Evolutionary conservation across 2,113 vertebrate species (phyloP), one percentile per base, ranked within the genome.

Genomic region (Ochotona curzoniae): DNA sequence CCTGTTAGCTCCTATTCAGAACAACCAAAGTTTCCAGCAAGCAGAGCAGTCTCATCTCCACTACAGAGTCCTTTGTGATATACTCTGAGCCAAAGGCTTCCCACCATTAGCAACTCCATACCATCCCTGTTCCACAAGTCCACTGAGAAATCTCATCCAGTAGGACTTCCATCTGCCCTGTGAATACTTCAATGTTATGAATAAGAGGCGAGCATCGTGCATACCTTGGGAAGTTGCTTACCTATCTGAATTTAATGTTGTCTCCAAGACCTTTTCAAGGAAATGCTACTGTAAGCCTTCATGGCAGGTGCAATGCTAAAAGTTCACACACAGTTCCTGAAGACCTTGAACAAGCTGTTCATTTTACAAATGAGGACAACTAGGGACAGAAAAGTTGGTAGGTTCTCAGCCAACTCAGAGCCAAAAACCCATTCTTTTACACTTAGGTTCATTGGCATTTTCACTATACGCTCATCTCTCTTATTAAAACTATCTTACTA

Each of bases 391-490:
- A 38, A 54, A 67, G 63, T 28, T 38, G 11, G 18, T 54, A 38
- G 67, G 11, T 79, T 88, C 63, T 49, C 30, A 38, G 69, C 47
- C 67, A 14, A 73, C 15, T 8, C 2, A 54, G 25, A 23, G 76
- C 44, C 32, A n/a, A 2, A 84, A 49, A 61, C 28, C 14, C 54
- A 89, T 64, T 70, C 61, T 13, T 12, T 79, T 51, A 23, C 23
- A 32, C 54, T 93, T 63, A 89, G 67, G 89, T 54, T 7, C 44
- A 92, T 30, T 28, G n/a, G 10, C 17, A 21, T 87, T 87, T 87
- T 78, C 79, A 57, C 87, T 67, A 93, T 57, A n/a, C 26, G 69
- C 66, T 91, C 15, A 60, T 25, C 75, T 25, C 88, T 74, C 38
- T 67, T 0, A 2, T 82, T 63, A 75, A 8, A 87, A 49, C 79